Evolutionary conservation across 1,140 invertebrate species (phyloP), one percentile per base, ranked within the genome.

Genomic region (Brachionus asplanchnoidis): DNA sequence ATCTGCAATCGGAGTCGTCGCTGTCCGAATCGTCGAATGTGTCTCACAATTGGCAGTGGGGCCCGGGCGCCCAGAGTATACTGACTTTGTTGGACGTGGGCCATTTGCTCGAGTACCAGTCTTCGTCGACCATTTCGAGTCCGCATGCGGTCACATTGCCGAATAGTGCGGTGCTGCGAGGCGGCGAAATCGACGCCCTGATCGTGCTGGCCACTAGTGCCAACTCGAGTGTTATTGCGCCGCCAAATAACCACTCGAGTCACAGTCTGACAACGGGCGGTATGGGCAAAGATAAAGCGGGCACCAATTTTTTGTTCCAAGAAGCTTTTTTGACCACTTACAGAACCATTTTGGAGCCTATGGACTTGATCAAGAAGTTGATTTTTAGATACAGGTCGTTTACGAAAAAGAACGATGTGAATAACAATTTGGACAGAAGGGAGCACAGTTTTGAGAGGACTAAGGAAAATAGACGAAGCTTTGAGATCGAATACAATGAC

Each of bases 251-350:
- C 23, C 78, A 28, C 42, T 36, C 17, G 42, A 73, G 9, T n/a
- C 75, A 36, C 23, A 84, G 68, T 80, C 36, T 79, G 12, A 17
- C 68, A 20, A 70, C 7, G 1, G 42, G 26, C 4, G 65, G n/a
- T 44, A 36, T 77, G 20, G 9, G 17, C 36, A 65, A 66, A 65
- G 36, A 40, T 28, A 56, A 79, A 79, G 80, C 85, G 95, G 36
- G 68, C 3, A 44, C 32, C n/a, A 95, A 95, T 90, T 95, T 95
- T 89, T 92, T 95, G 88, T 98, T 96, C 91, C 95, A 97, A 92
- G 96, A 98, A 91, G 96, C 96, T 46, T 99, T 98, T 90, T 92
- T 98, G 85, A 95, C 95, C 26, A 98, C 96, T 53, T 99, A 98
- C 90, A 92, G 97, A 86, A 98, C 96, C 84, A 97, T 98, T 90